These are phyloP conservation scores for Rhagoletis zephyria DNA, from an alignment of 1,140 invertebrate species.

Conservation along the genomic window DNA sequence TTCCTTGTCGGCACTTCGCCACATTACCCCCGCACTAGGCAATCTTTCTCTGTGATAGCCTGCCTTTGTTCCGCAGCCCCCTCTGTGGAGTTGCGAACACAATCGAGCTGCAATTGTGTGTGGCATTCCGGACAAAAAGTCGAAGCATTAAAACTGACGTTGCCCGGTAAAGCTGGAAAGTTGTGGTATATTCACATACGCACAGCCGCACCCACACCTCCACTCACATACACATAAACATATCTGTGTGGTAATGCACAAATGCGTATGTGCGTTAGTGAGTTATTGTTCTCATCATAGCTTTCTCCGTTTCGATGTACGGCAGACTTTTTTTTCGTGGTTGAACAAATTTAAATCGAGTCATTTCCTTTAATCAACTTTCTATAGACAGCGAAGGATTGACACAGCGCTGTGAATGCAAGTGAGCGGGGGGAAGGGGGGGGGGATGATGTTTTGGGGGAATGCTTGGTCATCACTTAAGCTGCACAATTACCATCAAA, in stretches of 20 bases:
- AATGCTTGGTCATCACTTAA: neutral
- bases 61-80: neutral
- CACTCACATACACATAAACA: neutral
- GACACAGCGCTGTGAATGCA: too few species aligned
- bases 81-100: neutral
- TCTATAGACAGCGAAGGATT: neutral
- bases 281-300: neutral
- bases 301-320: neutral
- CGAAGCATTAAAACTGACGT: neutral
- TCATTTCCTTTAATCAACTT: constrained; percentile 40
- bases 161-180: neutral
- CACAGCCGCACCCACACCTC: neutral
- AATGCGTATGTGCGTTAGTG: neutral
- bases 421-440: neutral
- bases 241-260: neutral
- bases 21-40: neutral
- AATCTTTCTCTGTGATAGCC: neutral
- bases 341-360: neutral
- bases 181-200: neutral
- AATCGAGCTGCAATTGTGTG: constrained; percentile 43
- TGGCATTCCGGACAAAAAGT: constrained; percentile 43
- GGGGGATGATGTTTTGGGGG: neutral
- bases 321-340: neutral
- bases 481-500: neutral
- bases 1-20: constrained; percentile 44